Evolutionary conservation across 2,888 invertebrate genomes (phyloP), one percentile per base, ranked within the genome.

Genomic region (Emmelina monodactyla): DNA sequence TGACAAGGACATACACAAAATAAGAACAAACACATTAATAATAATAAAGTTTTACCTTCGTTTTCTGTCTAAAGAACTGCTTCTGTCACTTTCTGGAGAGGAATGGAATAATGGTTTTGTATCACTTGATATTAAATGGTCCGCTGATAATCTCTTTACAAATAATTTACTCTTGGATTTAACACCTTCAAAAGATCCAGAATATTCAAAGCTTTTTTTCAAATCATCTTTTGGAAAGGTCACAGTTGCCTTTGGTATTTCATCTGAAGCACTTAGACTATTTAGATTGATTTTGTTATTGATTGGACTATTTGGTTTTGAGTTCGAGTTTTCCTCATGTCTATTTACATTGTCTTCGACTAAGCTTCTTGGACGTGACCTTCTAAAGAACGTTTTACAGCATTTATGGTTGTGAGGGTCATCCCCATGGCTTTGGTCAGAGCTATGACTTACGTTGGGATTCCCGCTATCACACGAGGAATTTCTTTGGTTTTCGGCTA

Each of bases 11-110:
- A 2, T 15, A 19, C 4, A n/a, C 14, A 33, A 33, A 14, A 16
- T 28, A 33, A 38, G 28, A 7, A 43, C 37, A 35, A 34, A 33
- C 32, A 40, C 33, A 25, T 7, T 33, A 22, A 33, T 35, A 10
- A 16, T 28, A 25, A 28, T 22, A 34, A 11, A 10, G 30, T 46
- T 55, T 52, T 59, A 78, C 79, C 73, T 71, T 47, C 57, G 64
- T 49, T 80, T 80, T 16, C 79, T 60, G 45, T 80, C 79, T 44
- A 79, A 50, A 14, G 79, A 80, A 56, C 67, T 75, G 53, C 76
- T 78, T 42, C 78, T 58, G 39, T 78, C 78, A 61, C 75, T 80
- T 37, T 79, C 79, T 22, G 79, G 78, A 7, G 79, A 80, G n/a
- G 78, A 71, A n/a, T 56, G 62, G 37, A 58, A 78, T 13, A 76